Evolutionary conservation across 2,797 vertebrate species (phyloP).

Genomic region (Poeciliopsis infans): DNA sequence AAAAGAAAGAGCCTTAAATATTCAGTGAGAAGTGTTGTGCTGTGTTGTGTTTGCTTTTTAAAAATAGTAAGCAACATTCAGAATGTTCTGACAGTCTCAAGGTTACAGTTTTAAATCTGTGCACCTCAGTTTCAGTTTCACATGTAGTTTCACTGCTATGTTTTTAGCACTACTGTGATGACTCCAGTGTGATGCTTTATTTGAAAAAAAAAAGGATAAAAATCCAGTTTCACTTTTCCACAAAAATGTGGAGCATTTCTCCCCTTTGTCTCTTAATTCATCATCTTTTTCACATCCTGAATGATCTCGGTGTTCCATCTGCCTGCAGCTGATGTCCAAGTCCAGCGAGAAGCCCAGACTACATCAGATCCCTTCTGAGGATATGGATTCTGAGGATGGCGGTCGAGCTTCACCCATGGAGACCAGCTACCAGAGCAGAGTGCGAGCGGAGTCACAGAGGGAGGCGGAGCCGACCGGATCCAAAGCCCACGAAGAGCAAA

Average conservation of each 20-base stretch:
- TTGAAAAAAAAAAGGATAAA: not conserved
- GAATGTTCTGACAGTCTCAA: not conserved
- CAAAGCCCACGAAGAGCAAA: conserved; percentile 78
- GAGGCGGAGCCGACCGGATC: conserved; percentile 66
- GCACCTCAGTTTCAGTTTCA: not conserved
- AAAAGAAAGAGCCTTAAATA: not conserved
- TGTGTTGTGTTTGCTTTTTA: not conserved
- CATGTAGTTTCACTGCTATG: not conserved
- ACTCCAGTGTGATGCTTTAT: not conserved
- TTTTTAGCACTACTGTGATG: not conserved
- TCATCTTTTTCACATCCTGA: not conserved
- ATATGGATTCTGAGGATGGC: conserved; percentile 88
- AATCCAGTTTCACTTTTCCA: not conserved
- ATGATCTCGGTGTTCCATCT: not conserved
- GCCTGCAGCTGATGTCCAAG: conserved; percentile 83
- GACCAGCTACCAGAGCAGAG: conserved; percentile 64
- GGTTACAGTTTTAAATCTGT: not conserved
- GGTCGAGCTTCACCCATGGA: conserved; percentile 66
- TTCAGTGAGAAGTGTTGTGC: not conserved
- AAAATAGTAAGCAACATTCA: not conserved
- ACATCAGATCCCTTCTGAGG: conserved; percentile 93
- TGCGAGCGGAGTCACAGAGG: conserved; percentile 72
- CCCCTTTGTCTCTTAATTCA: not conserved
- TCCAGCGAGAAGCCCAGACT: conserved; percentile 92
- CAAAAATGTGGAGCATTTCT: not conserved